phyloP scores from a whole-genome alignment of 2,797 vertebrate genomes.

The Alcedo quadribrachys region DNA sequence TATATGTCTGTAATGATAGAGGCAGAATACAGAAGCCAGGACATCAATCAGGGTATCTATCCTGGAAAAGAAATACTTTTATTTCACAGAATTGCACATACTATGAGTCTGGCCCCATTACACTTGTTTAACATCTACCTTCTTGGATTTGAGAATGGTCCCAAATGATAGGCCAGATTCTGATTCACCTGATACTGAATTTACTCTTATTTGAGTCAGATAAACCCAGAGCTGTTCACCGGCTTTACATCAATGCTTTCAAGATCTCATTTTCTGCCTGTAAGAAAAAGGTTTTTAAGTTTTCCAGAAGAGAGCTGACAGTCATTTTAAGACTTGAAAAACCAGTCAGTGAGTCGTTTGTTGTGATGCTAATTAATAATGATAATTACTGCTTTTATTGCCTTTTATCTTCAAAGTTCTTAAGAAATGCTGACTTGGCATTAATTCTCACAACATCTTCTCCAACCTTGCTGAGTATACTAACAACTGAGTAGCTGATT shows the following conservation, averaged over 20 bases:
- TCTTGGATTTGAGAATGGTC: neutral
- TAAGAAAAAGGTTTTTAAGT: neutral
- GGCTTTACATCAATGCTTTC: neutral
- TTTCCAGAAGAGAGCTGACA: conserved; percentile 23
- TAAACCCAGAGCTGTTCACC: neutral
- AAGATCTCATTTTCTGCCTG: neutral
- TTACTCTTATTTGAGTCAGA: neutral
- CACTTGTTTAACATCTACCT: neutral
- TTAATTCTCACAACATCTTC: neutral
- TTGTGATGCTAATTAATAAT: conserved; percentile 31
- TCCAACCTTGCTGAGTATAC: neutral
- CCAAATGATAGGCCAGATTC: neutral
- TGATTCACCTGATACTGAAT: neutral
- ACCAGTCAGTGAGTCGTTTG: conserved; percentile 43
- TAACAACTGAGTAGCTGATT: neutral
- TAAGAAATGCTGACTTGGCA: conserved; percentile 40
- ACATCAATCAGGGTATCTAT: neutral
- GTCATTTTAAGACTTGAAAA: conserved; percentile 52
- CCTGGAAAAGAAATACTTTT: neutral
- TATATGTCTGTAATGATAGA: neutral
- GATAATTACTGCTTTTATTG: conserved; percentile 38
- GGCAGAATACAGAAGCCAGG: neutral
- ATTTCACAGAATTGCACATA: neutral
- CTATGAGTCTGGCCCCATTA: neutral
- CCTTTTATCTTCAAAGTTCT: conserved; percentile 48